Evolutionary conservation across 2,113 vertebrate species (phyloP).

Genomic region (Lepus europaeus): DNA sequence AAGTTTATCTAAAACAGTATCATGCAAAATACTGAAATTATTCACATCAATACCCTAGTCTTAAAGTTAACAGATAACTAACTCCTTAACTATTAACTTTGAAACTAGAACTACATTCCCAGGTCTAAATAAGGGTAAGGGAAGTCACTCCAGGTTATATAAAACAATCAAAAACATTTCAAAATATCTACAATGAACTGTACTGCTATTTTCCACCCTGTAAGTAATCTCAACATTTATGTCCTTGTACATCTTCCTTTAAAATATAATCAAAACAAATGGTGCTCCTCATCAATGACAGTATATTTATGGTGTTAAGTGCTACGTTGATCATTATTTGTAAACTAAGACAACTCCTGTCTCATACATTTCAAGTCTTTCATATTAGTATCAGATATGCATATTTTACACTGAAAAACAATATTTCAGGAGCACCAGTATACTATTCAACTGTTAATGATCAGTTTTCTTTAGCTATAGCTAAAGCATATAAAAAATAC

Average conservation of each 20-base stretch:
- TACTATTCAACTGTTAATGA: slow-evolving; percentile 85
- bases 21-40: slow-evolving; percentile 90
- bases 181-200: slow-evolving; percentile 85
- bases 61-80: slow-evolving; percentile 83
- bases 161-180: slow-evolving; percentile 89
- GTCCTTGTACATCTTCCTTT: slow-evolving; percentile 84
- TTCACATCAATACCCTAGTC: slow-evolving; percentile 87
- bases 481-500: slow-evolving; percentile 89
- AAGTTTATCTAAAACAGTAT: slow-evolving; percentile 87
- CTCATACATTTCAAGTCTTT: slow-evolving; percentile 87
- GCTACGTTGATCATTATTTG: slow-evolving; percentile 83
- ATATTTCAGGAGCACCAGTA: slow-evolving; percentile 85
- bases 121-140: slow-evolving; percentile 82
- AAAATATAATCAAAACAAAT: slow-evolving; percentile 85
- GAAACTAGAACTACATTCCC: slow-evolving; percentile 84
- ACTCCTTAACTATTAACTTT: slow-evolving; percentile 83
- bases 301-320: slow-evolving; percentile 83
- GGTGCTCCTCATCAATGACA: slow-evolving; percentile 85
- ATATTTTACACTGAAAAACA: slow-evolving; percentile 85
- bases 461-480: slow-evolving; percentile 88
- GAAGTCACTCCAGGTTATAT: slow-evolving; percentile 85
- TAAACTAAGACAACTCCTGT: slow-evolving; percentile 87
- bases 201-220: slow-evolving; percentile 86
- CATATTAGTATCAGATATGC: slow-evolving; percentile 84
- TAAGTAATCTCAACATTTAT: slow-evolving; percentile 79